Conservation (phyloP, 2,113 vertebrate genomes). For the Synchiropus splendidus region DNA sequence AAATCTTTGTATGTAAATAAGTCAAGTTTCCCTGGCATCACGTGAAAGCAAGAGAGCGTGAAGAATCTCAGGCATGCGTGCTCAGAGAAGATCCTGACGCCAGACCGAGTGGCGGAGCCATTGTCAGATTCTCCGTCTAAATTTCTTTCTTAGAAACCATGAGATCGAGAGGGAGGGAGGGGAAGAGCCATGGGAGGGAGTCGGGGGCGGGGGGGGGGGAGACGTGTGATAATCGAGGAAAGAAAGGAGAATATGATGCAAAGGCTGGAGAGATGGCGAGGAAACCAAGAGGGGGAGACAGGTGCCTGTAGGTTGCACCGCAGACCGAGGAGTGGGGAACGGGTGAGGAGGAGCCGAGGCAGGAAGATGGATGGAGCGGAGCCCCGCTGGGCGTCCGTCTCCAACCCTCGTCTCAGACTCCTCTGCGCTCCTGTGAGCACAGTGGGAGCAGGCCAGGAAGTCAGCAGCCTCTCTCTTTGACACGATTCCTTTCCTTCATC, state of each 20-base stretch:
- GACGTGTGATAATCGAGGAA: slow-evolving; percentile 20
- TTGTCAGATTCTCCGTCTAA: slow-evolving; percentile 36
- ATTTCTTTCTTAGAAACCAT: slow-evolving; percentile 10
- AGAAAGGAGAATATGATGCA: slow-evolving; percentile 16
- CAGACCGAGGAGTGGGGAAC: slow-evolving; percentile 24
- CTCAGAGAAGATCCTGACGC: slow-evolving; percentile 34
- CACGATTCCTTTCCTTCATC: slow-evolving; percentile 15
- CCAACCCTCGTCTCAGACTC: slow-evolving; percentile 65
- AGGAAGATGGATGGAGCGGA: slow-evolving; percentile 68
- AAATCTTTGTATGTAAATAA: slow-evolving; percentile 43
- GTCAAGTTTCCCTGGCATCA: slow-evolving; percentile 38
- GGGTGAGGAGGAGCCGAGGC: slow-evolving; percentile 25
- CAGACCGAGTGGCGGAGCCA: slow-evolving; percentile 42
- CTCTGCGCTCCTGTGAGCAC: slow-evolving; percentile 63
- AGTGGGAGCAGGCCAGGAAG: slow-evolving; percentile 42
- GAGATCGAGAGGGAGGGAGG: slow-evolving; percentile 17
- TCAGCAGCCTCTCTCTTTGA: slow-evolving; percentile 7
- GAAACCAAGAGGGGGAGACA: slow-evolving; percentile 33
- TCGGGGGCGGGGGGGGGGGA: slow-evolving; percentile 9
- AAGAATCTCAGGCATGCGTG: slow-evolving; percentile 53
- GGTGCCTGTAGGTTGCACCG: slow-evolving; percentile 58
- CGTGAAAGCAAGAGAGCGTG: slow-evolving; percentile 45
- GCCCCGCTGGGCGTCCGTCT: slow-evolving; percentile 73
- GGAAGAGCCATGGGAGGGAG: slow-evolving; percentile 13
- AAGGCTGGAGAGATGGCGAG: slow-evolving; percentile 13